A percentile compares a stretch with the other conserved stretches of the same genome.
These are phyloP conservation scores for Neofelis nebulosa DNA, from an alignment of 2,113 vertebrate species.

Conservation along the genomic window DNA sequence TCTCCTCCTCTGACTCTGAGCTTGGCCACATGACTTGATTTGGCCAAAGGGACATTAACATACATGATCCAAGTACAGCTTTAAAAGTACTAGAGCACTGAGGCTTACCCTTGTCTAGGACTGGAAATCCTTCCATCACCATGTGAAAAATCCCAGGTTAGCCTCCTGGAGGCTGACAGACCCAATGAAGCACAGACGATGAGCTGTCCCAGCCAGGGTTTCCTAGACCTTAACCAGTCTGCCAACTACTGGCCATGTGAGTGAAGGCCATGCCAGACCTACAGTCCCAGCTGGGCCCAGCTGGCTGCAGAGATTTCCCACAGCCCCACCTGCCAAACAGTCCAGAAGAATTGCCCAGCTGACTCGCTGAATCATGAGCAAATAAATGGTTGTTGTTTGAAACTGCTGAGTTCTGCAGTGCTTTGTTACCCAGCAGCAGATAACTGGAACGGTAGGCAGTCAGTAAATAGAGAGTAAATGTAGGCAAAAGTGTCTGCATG, in stretches of 20 bases:
- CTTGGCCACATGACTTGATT: neutral
- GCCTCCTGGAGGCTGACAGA: neutral
- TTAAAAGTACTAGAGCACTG: neutral
- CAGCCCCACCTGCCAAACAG: rapidly evolving
- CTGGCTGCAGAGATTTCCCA: neutral
- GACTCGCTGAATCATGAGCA: neutral
- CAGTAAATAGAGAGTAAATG: neutral
- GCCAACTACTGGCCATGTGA: neutral
- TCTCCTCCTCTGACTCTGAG: neutral
- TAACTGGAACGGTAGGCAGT: neutral
- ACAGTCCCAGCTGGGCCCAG: neutral
- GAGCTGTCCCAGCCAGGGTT: neutral
- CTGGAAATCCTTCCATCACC: neutral
- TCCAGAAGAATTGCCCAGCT: neutral
- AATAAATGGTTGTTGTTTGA: no score
- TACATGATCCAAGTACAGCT: neutral
- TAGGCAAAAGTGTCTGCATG: neutral
- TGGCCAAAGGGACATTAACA: neutral
- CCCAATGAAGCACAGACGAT: neutral
- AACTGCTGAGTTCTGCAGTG: no score
- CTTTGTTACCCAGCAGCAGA: neutral
- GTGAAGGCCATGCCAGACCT: neutral
- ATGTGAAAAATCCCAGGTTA: neutral
- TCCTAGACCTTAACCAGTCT: neutral
- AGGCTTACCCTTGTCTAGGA: neutral